Evolutionary conservation across 2,797 vertebrate genomes (phyloP), one percentile per base, ranked within the genome.

Genomic region (Otus scops): DNA sequence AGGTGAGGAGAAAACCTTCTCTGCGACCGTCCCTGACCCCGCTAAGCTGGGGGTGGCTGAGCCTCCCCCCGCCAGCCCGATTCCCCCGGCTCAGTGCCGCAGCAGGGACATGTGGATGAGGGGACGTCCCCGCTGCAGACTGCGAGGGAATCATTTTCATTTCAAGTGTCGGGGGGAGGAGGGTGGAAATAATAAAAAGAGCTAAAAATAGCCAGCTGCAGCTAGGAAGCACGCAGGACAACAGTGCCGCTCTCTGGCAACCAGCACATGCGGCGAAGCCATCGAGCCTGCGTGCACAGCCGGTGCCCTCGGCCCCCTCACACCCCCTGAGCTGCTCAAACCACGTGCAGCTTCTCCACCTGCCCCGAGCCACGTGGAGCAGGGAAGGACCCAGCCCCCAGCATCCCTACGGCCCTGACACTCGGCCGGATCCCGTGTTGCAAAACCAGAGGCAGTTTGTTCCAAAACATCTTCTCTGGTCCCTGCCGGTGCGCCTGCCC

Each of bases 231-330:
- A 1, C 10, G 7, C 12, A 38, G 81, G 82, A 18, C 93, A 36
- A 93, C 92, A 96, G 78, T 94, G 95, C 95, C 96, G 8, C 96
- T 95, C 48, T 7, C 91, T 85, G 96, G 95, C 95, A 19, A 56
- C 47, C 32, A 5, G 51, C 88, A 10, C 50, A 5, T 12, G n/a
- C 13, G 17, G 73, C 7, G 2, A 3, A 30, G 74, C 34, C 53
- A 2, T 39, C 30, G 18, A 28, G 83, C 11, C 21, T 6, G 17
- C 4, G 7, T 1, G 2, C 6, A 7, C 67, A 27, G 59, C 34
- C 16, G 1, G 2, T 10, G 5, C 13, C 7, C 47, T 22, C 5
- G 7, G 27, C 6, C 10, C 38, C 30, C 82, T 41, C 10, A 3
- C 74, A 26, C 56, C 76, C 59, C 73, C 60, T 0, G 38, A 16